Conservation (phyloP, 2,113 vertebrate genomes). For the Pelecanus crispus region DNA sequence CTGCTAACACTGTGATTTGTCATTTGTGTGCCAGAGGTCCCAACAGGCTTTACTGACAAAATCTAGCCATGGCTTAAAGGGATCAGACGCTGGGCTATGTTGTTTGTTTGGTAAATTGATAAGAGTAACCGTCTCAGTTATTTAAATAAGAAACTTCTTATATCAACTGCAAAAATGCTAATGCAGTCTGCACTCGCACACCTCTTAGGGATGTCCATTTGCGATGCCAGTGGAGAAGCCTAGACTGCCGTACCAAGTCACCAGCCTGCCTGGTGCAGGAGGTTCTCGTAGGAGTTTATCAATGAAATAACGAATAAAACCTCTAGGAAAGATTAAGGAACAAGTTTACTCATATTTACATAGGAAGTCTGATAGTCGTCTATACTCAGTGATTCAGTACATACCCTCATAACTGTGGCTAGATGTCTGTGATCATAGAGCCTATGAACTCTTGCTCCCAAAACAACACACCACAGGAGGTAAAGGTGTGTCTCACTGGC, state of each 20-base stretch:
- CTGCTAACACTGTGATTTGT: neutral
- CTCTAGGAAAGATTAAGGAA: neutral
- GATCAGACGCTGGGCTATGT: neutral
- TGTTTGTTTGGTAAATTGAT: neutral
- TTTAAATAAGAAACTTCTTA: neutral
- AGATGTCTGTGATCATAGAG: neutral
- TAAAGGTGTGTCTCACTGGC: neutral
- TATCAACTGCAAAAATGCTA: neutral
- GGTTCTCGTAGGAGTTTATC: neutral
- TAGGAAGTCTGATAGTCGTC: neutral
- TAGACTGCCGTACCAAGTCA: neutral
- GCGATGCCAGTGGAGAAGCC: neutral
- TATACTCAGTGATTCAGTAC: neutral
- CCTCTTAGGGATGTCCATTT: neutral
- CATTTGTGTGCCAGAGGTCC: conserved; percentile 15
- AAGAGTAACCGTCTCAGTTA: neutral
- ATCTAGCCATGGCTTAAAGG: neutral
- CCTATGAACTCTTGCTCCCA: neutral
- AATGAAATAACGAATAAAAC: neutral
- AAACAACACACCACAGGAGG: neutral
- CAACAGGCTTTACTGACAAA: neutral
- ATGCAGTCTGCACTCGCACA: neutral
- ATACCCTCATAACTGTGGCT: neutral
- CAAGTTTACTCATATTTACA: neutral
- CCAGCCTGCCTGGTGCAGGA: neutral